phyloP scores from a whole-genome alignment of 1,140 invertebrate species.

The Grapholita molesta region DNA sequence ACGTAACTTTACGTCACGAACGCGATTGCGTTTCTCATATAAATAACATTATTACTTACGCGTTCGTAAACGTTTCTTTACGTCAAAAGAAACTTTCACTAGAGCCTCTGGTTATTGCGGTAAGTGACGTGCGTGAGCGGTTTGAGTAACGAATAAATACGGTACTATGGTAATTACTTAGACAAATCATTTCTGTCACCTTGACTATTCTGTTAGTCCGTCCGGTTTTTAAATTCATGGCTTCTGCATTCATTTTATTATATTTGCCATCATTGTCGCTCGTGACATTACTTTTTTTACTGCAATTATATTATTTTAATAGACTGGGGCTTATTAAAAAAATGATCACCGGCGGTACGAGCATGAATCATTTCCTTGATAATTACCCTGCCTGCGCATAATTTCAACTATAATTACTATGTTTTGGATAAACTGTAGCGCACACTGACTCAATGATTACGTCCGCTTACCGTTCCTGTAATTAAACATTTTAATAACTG shows the following conservation, averaged over 20 bases:
- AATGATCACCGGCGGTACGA: background rate
- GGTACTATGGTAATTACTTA: too few relatives aligned
- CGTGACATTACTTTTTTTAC: background rate
- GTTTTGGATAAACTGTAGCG: constrained; percentile 66
- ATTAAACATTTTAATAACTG: constrained; percentile 75
- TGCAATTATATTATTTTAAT: background rate
- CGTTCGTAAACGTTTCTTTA: too few relatives aligned
- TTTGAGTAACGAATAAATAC: too few relatives aligned
- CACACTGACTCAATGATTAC: constrained; percentile 53
- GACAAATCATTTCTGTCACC: too few relatives aligned
- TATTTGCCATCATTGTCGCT: background rate
- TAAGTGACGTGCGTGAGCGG: too few relatives aligned
- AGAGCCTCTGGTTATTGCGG: too few relatives aligned
- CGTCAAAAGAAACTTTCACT: too few relatives aligned
- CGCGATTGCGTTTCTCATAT: too few relatives aligned
- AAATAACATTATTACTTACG: too few relatives aligned
- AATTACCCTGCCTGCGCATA: constrained; percentile 34
- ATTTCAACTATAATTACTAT: constrained; percentile 63
- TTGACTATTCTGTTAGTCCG: background rate
- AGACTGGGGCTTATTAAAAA: background rate
- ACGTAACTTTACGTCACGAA: too few relatives aligned
- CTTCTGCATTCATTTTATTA: background rate
- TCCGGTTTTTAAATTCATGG: background rate
- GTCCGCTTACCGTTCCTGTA: constrained; percentile 69
- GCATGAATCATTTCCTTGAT: constrained; percentile 14